Conservation (phyloP, 2,888 invertebrate species). For the Eristalis arbustorum region DNA sequence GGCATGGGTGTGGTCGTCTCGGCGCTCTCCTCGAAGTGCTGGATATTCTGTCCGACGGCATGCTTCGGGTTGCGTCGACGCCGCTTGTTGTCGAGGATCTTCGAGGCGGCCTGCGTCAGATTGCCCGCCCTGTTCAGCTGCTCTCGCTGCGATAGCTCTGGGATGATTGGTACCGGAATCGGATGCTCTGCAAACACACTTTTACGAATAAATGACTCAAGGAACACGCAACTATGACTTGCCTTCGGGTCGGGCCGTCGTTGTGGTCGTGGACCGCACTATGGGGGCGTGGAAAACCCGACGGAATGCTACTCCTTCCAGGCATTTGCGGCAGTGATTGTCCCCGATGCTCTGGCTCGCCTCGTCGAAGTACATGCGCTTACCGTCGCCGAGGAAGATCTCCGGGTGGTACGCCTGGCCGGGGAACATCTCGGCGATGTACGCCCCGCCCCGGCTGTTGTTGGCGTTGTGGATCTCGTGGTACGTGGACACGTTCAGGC, state of each 20-base stretch:
- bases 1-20: constrained; percentile 48
- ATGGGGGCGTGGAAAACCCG: constrained; percentile 59
- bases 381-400: constrained; percentile 88
- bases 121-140: constrained; percentile 75
- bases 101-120: constrained; percentile 75
- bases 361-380: constrained; percentile 74
- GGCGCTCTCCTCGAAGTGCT: constrained; percentile 52
- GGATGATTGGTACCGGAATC: constrained; percentile 58
- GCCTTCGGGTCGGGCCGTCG: constrained; percentile 67
- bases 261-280: constrained; percentile 30
- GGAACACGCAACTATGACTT: not conserved
- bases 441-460: constrained; percentile 85
- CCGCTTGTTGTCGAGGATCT: constrained; percentile 75
- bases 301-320: constrained; percentile 74
- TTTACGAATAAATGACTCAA: not conserved
- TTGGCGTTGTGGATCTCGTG: constrained; percentile 86
- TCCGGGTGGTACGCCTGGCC: constrained; percentile 85
- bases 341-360: constrained; percentile 74
- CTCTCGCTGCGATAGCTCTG: constrained; percentile 74
- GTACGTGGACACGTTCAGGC: constrained; percentile 87
- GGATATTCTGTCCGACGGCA: constrained; percentile 72
- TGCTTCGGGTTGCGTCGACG: constrained; percentile 75
- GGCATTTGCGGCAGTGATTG: constrained; percentile 75
- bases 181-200: constrained; percentile 38
- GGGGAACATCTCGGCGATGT: constrained; percentile 92